Evolutionary conservation across 2,113 vertebrate species (phyloP).

Genomic region (Hystrix cristata): DNA sequence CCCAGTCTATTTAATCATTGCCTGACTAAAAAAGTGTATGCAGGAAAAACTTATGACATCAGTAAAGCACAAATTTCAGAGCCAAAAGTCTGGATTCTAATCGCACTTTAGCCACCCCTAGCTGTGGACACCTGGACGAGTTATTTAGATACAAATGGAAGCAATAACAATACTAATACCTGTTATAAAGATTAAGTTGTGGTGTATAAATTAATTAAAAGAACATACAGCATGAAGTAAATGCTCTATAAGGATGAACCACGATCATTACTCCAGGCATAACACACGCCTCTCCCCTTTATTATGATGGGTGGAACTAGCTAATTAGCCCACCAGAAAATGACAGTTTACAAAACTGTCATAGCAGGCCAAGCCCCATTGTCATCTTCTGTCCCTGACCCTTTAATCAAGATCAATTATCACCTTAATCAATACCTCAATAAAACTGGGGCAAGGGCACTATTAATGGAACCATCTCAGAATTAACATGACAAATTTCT

Average conservation of each 20-base stretch:
- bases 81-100: neutral
- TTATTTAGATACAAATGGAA: neutral
- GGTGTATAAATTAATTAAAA: neutral
- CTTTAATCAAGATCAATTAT: slow-evolving; percentile 40
- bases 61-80: neutral
- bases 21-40: neutral
- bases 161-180: neutral
- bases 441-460: neutral
- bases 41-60: neutral
- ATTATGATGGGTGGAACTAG: neutral
- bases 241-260: neutral
- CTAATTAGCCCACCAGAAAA: neutral
- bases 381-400: neutral
- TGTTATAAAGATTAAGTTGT: neutral
- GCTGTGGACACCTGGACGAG: neutral
- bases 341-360: neutral
- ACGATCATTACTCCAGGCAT: neutral
- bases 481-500: neutral
- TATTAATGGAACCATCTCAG: neutral
- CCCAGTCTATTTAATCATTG: neutral
- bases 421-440: slow-evolving; percentile 30
- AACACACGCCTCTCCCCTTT: neutral
- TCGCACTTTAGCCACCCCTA: neutral
- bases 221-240: neutral
- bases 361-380: neutral